These are phyloP conservation scores for Ceratotherium simum DNA, from an alignment of 2,113 vertebrate species.

Conservation along the genomic window DNA sequence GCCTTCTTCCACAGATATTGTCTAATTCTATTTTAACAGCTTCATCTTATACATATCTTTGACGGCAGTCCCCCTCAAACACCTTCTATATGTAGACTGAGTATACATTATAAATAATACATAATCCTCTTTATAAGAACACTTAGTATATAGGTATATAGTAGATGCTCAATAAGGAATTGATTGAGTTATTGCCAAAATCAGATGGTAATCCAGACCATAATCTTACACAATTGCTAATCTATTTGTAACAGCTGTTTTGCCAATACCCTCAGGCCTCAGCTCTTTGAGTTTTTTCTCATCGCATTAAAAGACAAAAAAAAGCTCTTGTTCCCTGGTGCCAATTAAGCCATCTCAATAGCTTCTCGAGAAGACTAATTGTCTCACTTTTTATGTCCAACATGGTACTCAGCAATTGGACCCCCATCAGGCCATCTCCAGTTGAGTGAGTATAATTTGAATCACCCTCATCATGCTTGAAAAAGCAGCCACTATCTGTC, in stretches of 20 bases:
- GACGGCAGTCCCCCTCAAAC: not conserved
- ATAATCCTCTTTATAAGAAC: not conserved
- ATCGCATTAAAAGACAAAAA: conserved; percentile 18
- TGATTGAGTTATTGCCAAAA: conserved; percentile 9
- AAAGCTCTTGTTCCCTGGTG: conserved; percentile 41
- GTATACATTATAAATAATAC: not conserved
- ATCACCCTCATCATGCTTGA: conserved; percentile 63
- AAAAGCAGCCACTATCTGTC: conserved; percentile 66
- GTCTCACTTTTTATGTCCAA: conserved; percentile 72
- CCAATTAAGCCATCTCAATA: conserved; percentile 65
- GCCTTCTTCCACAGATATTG: not conserved
- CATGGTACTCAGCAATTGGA: conserved; percentile 73
- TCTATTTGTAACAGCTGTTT: conserved; percentile 1
- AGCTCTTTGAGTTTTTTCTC: conserved; percentile 27
- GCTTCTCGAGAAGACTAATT: conserved; percentile 75
- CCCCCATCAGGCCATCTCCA: conserved; percentile 68
- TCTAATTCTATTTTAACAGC: conserved; percentile 22
- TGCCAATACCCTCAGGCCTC: not conserved
- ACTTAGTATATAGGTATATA: not conserved
- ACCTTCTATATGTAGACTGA: not conserved
- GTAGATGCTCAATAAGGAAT: conserved; percentile 42
- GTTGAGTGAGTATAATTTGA: conserved; percentile 65
- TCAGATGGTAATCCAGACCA: not conserved
- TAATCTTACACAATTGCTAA: not conserved
- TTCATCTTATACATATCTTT: not conserved